Base-by-base conservation (phyloP, 2,113 vertebrate genomes). In the Brienomyrus longianalis region DNA sequence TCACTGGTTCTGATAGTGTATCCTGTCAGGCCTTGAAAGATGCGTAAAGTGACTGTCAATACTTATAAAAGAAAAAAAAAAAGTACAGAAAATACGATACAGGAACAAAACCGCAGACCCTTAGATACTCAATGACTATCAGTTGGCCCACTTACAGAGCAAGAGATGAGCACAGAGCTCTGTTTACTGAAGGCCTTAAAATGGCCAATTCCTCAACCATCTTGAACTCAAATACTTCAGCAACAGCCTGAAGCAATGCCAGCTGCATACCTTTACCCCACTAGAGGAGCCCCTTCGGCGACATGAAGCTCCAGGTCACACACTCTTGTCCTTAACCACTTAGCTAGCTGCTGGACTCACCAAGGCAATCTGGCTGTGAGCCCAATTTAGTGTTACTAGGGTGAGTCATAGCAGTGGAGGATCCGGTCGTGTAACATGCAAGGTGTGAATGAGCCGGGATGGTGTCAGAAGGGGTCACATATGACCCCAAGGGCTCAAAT, bases 51-150 rank as follows among this genome's bases (percentile, higher is more conserved):
- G 70, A 77, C 27, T 35, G 13, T 77, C 70, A 39, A 10, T 17
- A 3, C 2, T 15, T 31, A 35, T 17, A 5, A 1, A 7, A 2
- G 0, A 2, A n/a, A 62, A n/a, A 7, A 2, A 2, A 2, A n/a
- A 62, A n/a, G 8, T 66, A 27, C 59, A 66, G n/a, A 66, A 66
- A 59, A 21, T 59, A 27, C 59, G 0, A n/a, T 31, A 70, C 62
- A 70, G n/a, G 3, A 13, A 31, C 62, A 66, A 70, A 70, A 70
- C 13, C 10, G 10, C 62, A 4, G n/a, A 10, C 10, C 27, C 3
- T 27, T 27, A 70, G n/a, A 4, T 70, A 27, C 10, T 70, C 56
- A 62, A 27, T 66, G 62, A 4, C n/a, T 27, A 62, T 66, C 23
- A 66, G 59, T 27, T 27, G 59, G n/a, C 23, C 56, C 56, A n/a